Evolutionary conservation across 2,797 vertebrate genomes (phyloP).

Genomic region (Pipistrellus kuhlii): DNA sequence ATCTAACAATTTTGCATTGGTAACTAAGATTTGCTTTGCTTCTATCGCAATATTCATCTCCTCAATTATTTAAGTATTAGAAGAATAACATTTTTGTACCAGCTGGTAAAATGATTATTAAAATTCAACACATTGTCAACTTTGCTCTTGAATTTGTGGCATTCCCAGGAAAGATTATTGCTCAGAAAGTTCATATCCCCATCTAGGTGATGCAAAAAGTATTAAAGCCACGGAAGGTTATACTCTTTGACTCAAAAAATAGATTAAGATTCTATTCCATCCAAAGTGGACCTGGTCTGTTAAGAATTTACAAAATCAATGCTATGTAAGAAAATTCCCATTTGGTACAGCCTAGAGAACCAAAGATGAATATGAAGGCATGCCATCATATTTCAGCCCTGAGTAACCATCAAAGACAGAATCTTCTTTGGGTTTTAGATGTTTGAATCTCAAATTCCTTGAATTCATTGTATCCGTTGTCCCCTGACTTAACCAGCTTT

Average conservation of each 20-base stretch:
- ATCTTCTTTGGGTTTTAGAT: slow-evolving; percentile 36
- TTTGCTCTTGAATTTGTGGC: slow-evolving; percentile 42
- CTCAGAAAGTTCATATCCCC: slow-evolving; percentile 35
- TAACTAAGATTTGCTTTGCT: slow-evolving; percentile 50
- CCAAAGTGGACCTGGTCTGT: slow-evolving; percentile 56
- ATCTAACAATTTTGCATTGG: background rate
- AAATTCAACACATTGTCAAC: slow-evolving; percentile 21
- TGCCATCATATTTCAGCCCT: background rate
- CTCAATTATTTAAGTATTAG: slow-evolving; percentile 28
- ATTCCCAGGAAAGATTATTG: slow-evolving; percentile 41
- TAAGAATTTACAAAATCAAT: slow-evolving; percentile 71
- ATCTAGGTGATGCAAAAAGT: slow-evolving; percentile 11
- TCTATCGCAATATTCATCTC: slow-evolving; percentile 4
- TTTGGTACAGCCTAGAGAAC: slow-evolving; percentile 40
- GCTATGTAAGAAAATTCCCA: slow-evolving; percentile 53
- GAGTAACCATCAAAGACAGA: slow-evolving; percentile 48
- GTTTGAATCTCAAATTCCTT: slow-evolving; percentile 42
- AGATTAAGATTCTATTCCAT: slow-evolving; percentile 65
- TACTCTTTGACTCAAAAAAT: slow-evolving; percentile 18
- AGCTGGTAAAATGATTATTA: slow-evolving; percentile 51
- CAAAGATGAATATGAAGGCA: slow-evolving; percentile 58
- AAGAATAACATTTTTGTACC: slow-evolving; percentile 1
- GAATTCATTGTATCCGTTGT: slow-evolving; percentile 35
- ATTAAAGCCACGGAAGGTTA: slow-evolving; percentile 53
- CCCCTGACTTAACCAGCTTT: background rate